Base-by-base conservation (phyloP, 1,140 invertebrate genomes). In the Drosophila kikkawai region DNA sequence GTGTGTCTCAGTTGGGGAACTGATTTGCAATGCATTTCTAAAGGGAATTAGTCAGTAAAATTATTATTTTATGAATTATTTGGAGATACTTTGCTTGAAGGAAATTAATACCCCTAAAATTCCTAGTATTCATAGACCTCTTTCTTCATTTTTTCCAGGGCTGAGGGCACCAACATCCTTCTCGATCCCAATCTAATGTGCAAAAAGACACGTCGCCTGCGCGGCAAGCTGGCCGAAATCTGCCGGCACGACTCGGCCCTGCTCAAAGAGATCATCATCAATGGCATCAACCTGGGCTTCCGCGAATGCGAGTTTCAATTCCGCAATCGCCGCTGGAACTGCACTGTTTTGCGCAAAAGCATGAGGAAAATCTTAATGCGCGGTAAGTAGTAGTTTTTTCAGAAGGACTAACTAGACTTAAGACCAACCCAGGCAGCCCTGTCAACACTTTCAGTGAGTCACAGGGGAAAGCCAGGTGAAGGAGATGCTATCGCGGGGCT, bases 171-270 rank as follows among this genome's bases (percentile, higher is more conserved):
- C 93, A 96, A 97, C 88, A 94, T 98, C 84, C 95, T 98, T 79
- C 95, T 98, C 94, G 97, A 99, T 93, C 97, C 97, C 53, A 95
- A 96, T 91, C 95, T 96, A 92, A 95, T 98, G 75, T 99, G 98
- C 93, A 96, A 96, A 79, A 97, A 97, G 93, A 96, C 95, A 48
- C 94, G 96, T 15, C 94, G 96, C 75, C 90, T 96, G 85, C 94
- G 95, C 56, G 96, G 96, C 41, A 96, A 96, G 90, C 94, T 97
- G 82, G 95, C 94, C 29, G 95, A 97, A 80, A 97, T 98, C 83
- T 97, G 97, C 82, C 93, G 93, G n/a, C 92, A 92, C 57, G 92
- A 93, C 65, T 96, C 95, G 3, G 95, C 95, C 26, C 93, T 97
- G n/a, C 92, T 97, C 67, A 95, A 95, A 91, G 96, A 97, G 92